Percentiles rank a stretch among this genome's conserved stretches.
Conservation (phyloP, 1,140 invertebrate genomes). For the Cydia strobilella region DNA sequence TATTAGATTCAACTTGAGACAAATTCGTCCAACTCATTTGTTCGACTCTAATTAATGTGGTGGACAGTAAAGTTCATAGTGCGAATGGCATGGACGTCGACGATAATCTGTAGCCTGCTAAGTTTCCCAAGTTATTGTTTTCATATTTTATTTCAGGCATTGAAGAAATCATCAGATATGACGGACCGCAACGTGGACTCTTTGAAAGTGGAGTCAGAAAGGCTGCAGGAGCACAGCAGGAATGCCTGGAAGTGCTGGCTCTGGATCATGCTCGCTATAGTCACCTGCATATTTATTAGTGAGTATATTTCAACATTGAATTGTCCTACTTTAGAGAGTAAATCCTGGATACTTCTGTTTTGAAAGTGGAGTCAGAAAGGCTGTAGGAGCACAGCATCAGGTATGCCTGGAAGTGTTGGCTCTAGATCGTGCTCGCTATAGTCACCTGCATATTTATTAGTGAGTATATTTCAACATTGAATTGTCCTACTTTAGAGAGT, state of each 20-base stretch:
- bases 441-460: conserved; percentile 86
- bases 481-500: neutral
- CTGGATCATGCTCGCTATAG: conserved; percentile 92
- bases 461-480: no score
- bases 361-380: conserved; percentile 90
- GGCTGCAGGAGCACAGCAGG: conserved; percentile 91
- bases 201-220: conserved; percentile 89
- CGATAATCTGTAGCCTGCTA: no score
- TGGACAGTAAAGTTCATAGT: no score
- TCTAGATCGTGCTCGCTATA: conserved; percentile 93
- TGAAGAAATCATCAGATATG: conserved; percentile 88
- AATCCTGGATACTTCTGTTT: no score
- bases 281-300: conserved; percentile 93
- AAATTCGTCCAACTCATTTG: no score
- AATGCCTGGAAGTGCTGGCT: conserved; percentile 96
- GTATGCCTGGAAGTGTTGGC: conserved; percentile 95
- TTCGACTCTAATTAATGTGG: no score
- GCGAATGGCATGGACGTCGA: no score
- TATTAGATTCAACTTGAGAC: no score
- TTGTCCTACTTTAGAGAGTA: neutral
- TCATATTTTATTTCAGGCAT: conserved; percentile 76
- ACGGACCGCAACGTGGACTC: conserved; percentile 89
- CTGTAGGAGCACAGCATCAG: conserved; percentile 92
- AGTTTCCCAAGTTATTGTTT: no score
- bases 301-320: no score